phyloP scores from a whole-genome alignment of 2,888 invertebrate genomes.

The Incurvaria masculella region DNA sequence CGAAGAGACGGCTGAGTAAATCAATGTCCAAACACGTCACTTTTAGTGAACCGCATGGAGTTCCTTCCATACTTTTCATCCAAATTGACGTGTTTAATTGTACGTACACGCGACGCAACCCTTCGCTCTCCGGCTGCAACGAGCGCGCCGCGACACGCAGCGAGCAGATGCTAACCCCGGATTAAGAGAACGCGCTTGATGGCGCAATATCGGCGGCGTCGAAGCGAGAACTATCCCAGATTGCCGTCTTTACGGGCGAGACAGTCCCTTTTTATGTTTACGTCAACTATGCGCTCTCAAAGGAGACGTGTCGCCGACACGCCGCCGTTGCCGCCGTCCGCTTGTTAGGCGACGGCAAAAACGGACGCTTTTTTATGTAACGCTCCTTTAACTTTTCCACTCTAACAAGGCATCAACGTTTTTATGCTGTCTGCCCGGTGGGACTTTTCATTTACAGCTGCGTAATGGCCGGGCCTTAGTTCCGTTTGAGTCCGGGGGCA shows the following conservation, averaged over 20 bases:
- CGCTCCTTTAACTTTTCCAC: neutral
- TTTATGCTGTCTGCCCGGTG: neutral
- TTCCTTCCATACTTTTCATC: too few species aligned
- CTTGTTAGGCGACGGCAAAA: neutral
- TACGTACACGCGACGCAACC: too few species aligned
- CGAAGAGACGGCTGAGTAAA: too few species aligned
- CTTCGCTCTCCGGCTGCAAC: too few species aligned
- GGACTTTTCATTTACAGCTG: neutral
- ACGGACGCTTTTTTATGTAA: neutral
- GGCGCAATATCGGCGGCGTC: neutral
- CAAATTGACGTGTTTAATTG: too few species aligned
- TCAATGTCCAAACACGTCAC: too few species aligned
- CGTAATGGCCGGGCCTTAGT: neutral
- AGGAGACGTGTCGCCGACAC: neutral
- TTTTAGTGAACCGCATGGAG: too few species aligned
- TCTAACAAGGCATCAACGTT: neutral
- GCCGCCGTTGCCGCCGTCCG: neutral
- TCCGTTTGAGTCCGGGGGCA: neutral
- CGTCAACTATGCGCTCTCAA: neutral
- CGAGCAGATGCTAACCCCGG: neutral
- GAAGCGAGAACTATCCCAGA: neutral
- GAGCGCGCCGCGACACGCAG: neutral
- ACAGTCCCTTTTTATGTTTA: neutral
- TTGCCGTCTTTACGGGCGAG: neutral
- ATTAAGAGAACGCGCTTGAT: neutral